Conservation (phyloP, 2,888 invertebrate genomes). For the Phengaris arion region DNA sequence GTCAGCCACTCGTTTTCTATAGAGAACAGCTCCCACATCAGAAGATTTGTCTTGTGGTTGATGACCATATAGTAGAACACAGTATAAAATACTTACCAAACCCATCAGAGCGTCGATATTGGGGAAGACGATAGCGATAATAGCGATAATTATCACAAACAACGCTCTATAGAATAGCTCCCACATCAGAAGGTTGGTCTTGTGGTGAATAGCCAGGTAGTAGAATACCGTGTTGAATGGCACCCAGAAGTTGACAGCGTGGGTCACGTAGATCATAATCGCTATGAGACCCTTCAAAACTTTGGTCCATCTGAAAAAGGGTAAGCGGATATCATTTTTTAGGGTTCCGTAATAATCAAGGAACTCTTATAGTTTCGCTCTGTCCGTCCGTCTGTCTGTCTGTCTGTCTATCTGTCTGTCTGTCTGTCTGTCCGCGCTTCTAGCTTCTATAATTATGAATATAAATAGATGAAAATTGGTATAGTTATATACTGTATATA, state of each 20-base stretch:
- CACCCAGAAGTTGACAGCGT: conserved; percentile 63
- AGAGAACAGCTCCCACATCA: conserved; percentile 38
- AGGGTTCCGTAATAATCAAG: too few relatives aligned
- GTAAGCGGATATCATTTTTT: too few relatives aligned
- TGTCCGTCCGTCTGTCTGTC: too few relatives aligned
- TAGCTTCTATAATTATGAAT: too few relatives aligned
- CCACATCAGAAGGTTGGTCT: conserved; percentile 40
- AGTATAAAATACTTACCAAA: conserved; percentile 57
- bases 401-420: too few relatives aligned
- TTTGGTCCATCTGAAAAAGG: conserved; percentile 52
- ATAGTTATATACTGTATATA: too few relatives aligned
- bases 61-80: neutral
- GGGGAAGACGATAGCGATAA: conserved; percentile 56
- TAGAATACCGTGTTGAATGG: conserved; percentile 59
- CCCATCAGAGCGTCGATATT: conserved; percentile 60
- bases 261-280: conserved; percentile 61
- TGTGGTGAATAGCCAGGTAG: conserved; percentile 47
- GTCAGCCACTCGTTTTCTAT: too few relatives aligned
- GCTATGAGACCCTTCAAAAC: conserved; percentile 55
- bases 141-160: conserved; percentile 46
- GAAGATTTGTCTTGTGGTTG: neutral
- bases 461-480: too few relatives aligned
- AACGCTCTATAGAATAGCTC: conserved; percentile 54
- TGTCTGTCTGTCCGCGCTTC: too few relatives aligned
- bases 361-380: too few relatives aligned